Evolutionary conservation across 2,113 vertebrate species (phyloP).

Genomic region (Chionis minor): DNA sequence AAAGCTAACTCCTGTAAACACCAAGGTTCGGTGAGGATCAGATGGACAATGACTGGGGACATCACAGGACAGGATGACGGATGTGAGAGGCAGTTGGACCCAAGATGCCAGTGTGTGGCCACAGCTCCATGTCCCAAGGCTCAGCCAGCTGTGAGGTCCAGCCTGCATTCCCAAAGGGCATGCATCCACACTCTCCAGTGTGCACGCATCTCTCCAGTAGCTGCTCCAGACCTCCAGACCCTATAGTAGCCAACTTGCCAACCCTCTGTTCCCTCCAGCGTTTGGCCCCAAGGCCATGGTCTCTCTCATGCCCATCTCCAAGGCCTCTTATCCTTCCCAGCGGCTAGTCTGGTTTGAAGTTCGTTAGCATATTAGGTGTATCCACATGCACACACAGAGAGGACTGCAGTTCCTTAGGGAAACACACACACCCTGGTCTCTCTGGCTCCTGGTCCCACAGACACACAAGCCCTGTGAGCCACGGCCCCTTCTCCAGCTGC

Average conservation of each 20-base stretch:
- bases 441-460: neutral
- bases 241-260: neutral
- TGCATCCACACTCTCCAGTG: too few relatives aligned
- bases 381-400: fast-evolving
- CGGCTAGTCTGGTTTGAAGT: neutral
- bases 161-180: neutral
- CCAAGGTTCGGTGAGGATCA: neutral
- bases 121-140: neutral
- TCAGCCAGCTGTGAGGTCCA: neutral
- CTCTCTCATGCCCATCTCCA: fast-evolving
- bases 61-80: fast-evolving
- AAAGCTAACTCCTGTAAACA: neutral
- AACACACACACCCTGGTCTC: neutral
- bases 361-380: neutral
- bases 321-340: neutral
- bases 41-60: neutral
- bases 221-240: neutral
- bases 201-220: neutral
- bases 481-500: neutral
- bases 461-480: neutral
- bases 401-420: neutral
- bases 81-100: neutral
- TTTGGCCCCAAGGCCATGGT: neutral
- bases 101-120: neutral
- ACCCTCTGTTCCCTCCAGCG: neutral